phyloP scores from a whole-genome alignment of 2,113 vertebrate genomes.

The Rhinichthys klamathensis region DNA sequence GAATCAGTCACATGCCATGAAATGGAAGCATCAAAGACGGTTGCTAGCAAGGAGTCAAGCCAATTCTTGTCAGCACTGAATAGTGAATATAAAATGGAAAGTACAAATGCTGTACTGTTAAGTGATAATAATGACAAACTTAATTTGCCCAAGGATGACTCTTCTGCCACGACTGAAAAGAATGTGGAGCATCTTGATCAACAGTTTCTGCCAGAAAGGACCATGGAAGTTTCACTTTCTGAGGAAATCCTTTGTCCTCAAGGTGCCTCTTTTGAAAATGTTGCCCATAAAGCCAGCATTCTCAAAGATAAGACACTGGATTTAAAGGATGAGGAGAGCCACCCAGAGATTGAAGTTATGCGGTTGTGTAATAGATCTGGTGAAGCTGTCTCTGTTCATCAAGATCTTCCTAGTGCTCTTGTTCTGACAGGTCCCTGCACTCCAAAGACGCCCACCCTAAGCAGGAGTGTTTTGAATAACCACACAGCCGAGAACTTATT shows the following conservation, averaged over 20 bases:
- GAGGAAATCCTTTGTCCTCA: not conserved
- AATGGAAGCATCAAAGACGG: not conserved
- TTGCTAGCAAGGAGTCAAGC: not conserved
- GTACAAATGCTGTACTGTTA: not conserved
- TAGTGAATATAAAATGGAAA: not conserved
- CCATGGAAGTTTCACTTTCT: not conserved
- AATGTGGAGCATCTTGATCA: not conserved
- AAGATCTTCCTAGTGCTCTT: constrained; percentile 32
- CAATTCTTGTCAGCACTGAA: not conserved
- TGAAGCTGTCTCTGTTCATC: not conserved
- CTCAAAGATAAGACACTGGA: constrained; percentile 59
- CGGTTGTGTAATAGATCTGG: constrained; percentile 1
- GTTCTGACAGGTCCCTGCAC: constrained; percentile 26
- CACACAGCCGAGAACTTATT: not conserved
- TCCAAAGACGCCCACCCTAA: constrained; percentile 34
- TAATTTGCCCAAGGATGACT: not conserved
- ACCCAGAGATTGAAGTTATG: constrained; percentile 16
- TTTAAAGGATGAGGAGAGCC: constrained; percentile 46
- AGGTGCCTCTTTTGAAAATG: not conserved
- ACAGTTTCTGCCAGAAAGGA: constrained; percentile 24
- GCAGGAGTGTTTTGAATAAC: constrained; percentile 29
- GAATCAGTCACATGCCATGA: not conserved
- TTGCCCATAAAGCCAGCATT: constrained; percentile 30
- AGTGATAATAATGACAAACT: not conserved
- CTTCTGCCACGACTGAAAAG: not conserved